phyloP scores from a whole-genome alignment of 2,797 vertebrate species.

The Enteromius radiatus region DNA sequence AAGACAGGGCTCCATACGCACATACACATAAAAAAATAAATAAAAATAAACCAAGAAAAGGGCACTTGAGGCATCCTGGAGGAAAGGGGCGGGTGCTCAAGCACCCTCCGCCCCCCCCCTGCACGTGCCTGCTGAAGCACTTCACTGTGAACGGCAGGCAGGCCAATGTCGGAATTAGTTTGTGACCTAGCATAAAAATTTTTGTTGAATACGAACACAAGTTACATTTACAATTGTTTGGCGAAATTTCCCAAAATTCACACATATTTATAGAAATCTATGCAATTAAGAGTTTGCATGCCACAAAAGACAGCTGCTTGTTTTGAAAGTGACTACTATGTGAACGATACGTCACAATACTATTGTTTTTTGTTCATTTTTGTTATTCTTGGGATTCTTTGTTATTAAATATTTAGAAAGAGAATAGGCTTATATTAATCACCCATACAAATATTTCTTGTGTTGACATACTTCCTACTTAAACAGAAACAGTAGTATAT shows the following conservation, averaged over 20 bases:
- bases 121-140: background rate
- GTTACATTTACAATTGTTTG: background rate
- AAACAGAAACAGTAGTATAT: slow-evolving; percentile 3
- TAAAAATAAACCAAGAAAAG: too few relatives aligned
- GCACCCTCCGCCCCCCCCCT: too few relatives aligned
- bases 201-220: background rate
- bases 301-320: background rate
- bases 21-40: too few relatives aligned
- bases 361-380: background rate
- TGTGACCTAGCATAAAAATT: background rate
- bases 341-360: background rate
- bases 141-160: background rate
- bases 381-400: background rate
- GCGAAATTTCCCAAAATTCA: background rate
- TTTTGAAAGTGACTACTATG: background rate
- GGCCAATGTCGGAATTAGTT: background rate
- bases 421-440: background rate
- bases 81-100: too few relatives aligned
- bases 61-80: too few relatives aligned
- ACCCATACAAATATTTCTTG: background rate
- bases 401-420: background rate
- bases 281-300: background rate
- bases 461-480: background rate
- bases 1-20: too few relatives aligned
- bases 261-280: background rate